Percentiles rank a stretch among this genome's conserved stretches.
phyloP scores from a whole-genome alignment of 2,888 invertebrate genomes.

The Tachina fera region DNA sequence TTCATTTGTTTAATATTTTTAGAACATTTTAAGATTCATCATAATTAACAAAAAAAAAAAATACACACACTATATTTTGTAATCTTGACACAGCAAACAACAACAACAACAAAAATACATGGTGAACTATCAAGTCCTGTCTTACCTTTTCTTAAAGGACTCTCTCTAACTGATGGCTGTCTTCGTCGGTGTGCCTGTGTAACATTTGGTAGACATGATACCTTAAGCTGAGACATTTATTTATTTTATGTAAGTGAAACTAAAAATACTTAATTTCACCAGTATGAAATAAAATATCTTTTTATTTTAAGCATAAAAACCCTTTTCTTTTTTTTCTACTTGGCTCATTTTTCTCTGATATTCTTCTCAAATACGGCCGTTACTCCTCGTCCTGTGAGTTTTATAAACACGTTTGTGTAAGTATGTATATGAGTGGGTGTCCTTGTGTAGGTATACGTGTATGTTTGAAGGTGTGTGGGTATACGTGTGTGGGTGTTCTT shows the following conservation, averaged over 20 bases:
- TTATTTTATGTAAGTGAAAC: conserved; percentile 33
- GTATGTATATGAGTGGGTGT: background rate
- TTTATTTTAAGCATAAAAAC: conserved; percentile 53
- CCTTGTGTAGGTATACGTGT: background rate
- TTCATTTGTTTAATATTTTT: conserved; percentile 55
- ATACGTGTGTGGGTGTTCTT: background rate
- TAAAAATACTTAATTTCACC: conserved; percentile 60
- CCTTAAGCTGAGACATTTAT: conserved; percentile 67
- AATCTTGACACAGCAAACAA: conserved; percentile 3
- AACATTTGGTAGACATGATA: conserved; percentile 62
- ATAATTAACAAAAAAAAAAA: conserved; percentile 32
- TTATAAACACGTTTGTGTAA: background rate
- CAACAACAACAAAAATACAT: background rate
- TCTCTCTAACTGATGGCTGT: background rate
- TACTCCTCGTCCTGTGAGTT: conserved; percentile 4
- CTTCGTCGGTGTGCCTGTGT: conserved; percentile 11
- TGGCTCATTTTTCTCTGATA: conserved; percentile 14
- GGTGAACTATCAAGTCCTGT: conserved; percentile 48
- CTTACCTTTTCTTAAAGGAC: conserved; percentile 50
- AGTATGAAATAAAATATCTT: conserved; percentile 66
- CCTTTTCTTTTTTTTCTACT: conserved; percentile 15
- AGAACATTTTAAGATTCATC: conserved; percentile 40
- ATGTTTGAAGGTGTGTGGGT: background rate
- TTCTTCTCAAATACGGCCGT: background rate
- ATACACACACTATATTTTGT: conserved; percentile 2